These are phyloP conservation scores for Drosophila pegasa DNA, from an alignment of 2,888 invertebrate genomes.

Conservation along the genomic window DNA sequence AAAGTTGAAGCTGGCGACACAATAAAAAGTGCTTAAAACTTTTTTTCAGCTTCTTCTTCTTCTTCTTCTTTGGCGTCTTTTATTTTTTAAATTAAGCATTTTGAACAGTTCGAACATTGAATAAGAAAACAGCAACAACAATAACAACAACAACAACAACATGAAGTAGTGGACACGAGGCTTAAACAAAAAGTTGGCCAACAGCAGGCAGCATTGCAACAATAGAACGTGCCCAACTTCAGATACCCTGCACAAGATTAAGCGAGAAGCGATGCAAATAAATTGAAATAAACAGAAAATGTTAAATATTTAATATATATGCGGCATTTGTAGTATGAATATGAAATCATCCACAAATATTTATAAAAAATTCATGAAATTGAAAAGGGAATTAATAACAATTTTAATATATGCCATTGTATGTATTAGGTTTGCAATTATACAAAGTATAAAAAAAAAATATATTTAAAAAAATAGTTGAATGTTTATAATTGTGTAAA, in stretches of 20 bases:
- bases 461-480: too few relatives aligned
- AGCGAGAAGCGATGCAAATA: too few relatives aligned
- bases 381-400: too few relatives aligned
- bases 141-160: conserved; percentile 7
- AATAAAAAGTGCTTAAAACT: conserved; percentile 64
- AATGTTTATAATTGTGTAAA: too few relatives aligned
- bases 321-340: too few relatives aligned
- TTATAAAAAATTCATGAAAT: too few relatives aligned
- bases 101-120: conserved; percentile 45
- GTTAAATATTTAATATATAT: too few relatives aligned
- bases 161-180: conserved; percentile 39
- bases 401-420: too few relatives aligned
- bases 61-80: background rate
- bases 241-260: conserved; percentile 23
- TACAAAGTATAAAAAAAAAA: too few relatives aligned
- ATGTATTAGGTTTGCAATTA: too few relatives aligned
- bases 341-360: too few relatives aligned
- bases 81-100: conserved; percentile 59
- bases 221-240: background rate
- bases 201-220: conserved; percentile 21
- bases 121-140: conserved; percentile 29
- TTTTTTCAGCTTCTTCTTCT: conserved; percentile 5
- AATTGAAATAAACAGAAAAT: too few relatives aligned
- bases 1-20: conserved; percentile 64
- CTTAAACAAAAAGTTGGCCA: conserved; percentile 48